Base-by-base conservation (phyloP, 2,888 invertebrate species). In the Pachycephus smyrnensis region DNA sequence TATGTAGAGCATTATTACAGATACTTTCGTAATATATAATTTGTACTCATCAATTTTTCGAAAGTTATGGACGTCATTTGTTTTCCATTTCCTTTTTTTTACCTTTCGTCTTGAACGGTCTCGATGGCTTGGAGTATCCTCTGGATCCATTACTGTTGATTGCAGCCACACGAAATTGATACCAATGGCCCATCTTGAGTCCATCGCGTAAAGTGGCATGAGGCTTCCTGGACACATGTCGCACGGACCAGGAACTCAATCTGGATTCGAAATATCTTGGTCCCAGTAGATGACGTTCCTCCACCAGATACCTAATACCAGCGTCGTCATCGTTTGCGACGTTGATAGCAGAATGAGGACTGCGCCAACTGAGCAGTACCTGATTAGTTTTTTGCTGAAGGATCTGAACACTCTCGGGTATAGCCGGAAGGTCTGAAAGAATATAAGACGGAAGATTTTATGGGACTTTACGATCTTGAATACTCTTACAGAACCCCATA, bases 91-190 rank as follows among this genome's bases (percentile, higher is more conserved):
- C n/a, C n/a, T 40, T 40, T 15, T 1, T 6, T 75, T 78, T 76
- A 88, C 88, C 88, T 82, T 85, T 92, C 0, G 94, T 93, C 55
- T 94, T 94, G 87, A 95, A 95, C 0, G 94, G 93, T 0, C 92
- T 87, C 4, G 94, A 94, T 0, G 93, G 94, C 32, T 92, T 91
- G 0, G 96, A 96, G 87, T 94, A 96, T 12, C 96, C 96, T 80
- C 94, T 92, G 6, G 95, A 95, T 0, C 96, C 96, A 76, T 94
- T 93, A 1, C 93, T 93, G 87, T 95, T 96, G 4, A 96, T 94
- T 0, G 96, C 95, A 0, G 96, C 96, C 6, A 96, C 95, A n/a
- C 96, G 93, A 87, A 96, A 96, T 84, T 96, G 94, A 90, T 96
- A 96, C 96, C 96, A 96, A 75, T 95, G 94, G 4, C 96, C 96